Conservation (phyloP, 2,797 vertebrate genomes). For the Sebastes nivosus region DNA sequence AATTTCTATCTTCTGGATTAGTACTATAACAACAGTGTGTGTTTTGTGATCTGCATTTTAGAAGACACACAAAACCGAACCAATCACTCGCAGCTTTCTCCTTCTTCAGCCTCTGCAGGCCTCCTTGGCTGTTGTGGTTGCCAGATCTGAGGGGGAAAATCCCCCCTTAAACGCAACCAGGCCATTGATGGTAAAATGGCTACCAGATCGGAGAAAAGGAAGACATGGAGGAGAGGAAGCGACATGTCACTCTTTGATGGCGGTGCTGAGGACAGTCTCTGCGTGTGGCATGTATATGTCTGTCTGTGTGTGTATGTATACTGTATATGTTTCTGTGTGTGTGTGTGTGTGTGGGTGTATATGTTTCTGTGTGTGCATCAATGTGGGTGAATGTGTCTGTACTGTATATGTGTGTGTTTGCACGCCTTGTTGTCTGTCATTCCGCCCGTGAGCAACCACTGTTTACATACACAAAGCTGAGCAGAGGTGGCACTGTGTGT, state of each 20-base stretch:
- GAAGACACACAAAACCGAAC: slow-evolving; percentile 34
- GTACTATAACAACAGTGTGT: slow-evolving; percentile 9
- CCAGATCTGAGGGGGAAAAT: slow-evolving; percentile 67
- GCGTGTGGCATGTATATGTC: slow-evolving; percentile 64
- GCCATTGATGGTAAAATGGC: slow-evolving; percentile 65
- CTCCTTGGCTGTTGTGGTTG: slow-evolving; percentile 53
- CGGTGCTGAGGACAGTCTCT: slow-evolving; percentile 27
- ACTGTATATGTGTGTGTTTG: slow-evolving; percentile 53
- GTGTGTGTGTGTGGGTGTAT: slow-evolving; percentile 10
- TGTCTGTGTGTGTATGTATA: slow-evolving; percentile 27
- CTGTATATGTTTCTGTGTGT: slow-evolving; percentile 19
- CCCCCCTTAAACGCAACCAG: slow-evolving; percentile 65
- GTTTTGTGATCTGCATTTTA: slow-evolving; percentile 41
- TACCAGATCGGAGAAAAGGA: slow-evolving; percentile 56
- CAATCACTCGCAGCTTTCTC: slow-evolving; percentile 68
- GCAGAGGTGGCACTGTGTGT: slow-evolving; percentile 49
- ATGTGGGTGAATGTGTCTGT: slow-evolving; percentile 46
- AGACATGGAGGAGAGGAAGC: slow-evolving; percentile 54
- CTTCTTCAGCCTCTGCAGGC: slow-evolving; percentile 33
- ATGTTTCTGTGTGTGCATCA: slow-evolving; percentile 43
- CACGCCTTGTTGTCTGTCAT: slow-evolving; percentile 69
- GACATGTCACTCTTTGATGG: slow-evolving; percentile 52
- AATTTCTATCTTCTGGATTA: background rate
- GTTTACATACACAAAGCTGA: slow-evolving; percentile 72
- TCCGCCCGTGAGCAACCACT: slow-evolving; percentile 66